phyloP scores from a whole-genome alignment of 2,113 vertebrate genomes.

The Pampusana beccarii region DNA sequence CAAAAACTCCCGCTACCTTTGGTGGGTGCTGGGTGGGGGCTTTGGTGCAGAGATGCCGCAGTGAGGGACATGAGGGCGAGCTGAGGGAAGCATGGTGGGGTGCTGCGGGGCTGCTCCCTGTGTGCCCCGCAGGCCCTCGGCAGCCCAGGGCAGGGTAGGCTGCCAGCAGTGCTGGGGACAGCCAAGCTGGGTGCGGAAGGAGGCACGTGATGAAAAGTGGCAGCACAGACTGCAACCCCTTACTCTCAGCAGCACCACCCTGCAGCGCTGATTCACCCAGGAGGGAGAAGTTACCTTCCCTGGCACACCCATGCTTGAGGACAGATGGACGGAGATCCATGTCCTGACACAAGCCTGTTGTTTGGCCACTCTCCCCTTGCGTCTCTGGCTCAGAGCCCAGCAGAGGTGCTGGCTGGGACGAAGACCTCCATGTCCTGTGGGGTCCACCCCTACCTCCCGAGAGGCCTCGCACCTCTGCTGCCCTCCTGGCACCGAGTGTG shows the following conservation, averaged over 20 bases:
- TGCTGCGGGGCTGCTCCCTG: background rate
- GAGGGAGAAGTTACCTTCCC: background rate
- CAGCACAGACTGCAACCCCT: background rate
- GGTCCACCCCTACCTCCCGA: background rate
- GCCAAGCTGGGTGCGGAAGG: background rate
- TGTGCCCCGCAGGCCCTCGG: too few relatives aligned
- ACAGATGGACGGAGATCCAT: rapidly evolving
- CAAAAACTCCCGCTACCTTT: background rate
- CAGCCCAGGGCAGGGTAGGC: background rate
- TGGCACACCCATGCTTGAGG: background rate
- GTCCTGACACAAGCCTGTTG: background rate
- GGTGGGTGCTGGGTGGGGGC: background rate
- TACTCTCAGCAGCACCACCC: background rate
- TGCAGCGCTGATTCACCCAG: background rate
- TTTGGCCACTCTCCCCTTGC: background rate
- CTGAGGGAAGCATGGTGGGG: background rate
- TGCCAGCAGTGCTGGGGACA: background rate
- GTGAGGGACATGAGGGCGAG: rapidly evolving
- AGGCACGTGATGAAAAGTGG: rapidly evolving
- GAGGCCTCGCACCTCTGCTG: background rate
- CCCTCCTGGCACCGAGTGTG: rapidly evolving
- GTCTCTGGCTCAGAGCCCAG: background rate
- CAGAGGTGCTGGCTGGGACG: too few relatives aligned
- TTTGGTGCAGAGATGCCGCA: rapidly evolving
- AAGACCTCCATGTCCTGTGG: background rate